Base-by-base conservation (phyloP, 2,113 vertebrate species). In the Sigmodon hispidus region DNA sequence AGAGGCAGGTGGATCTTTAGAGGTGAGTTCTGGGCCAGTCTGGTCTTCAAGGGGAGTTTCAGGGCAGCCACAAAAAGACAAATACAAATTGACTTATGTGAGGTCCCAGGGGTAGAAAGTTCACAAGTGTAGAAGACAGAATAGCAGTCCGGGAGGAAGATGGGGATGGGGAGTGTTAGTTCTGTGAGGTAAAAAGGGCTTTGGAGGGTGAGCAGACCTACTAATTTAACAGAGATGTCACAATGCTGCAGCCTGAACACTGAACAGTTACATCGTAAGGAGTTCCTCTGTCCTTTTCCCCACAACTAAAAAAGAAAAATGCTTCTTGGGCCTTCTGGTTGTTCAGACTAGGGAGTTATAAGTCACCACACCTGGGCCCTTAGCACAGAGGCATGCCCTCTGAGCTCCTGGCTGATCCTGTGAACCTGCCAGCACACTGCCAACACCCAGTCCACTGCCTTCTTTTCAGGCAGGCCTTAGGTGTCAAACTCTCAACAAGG, bases 371-470 rank as follows among this genome's bases (percentile, higher is more conserved):
- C 48, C 3, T 17, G 15, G 63, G 19, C 29, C 5, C 43, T 22
- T 13, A 59, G 10, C 77, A 22, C 87, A 45, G 52, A 59, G 77
- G 34, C 52, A 61, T 63, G 75, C 24, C 15, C 50, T 13, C 69
- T 6, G 36, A 90, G 17, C 29, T 52, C 36, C 48, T 5, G 12
- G 29, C 7, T n/a, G 59, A 21, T 1, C 19, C 59, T 3, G 0
- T 13, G 0, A 34, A 48, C 57, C 55, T 15, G 0, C 43, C 7
- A 36, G 50, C 0, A 31, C 55, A 52, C 52, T 16, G 0, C 40
- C 6, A 48, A 40, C 29, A 36, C 69, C 72, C 34, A 16, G 29
- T n/a, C 52, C 34, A 2, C 7, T 4, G 59, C 21, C 69, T 48
- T 75, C 43, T 9, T 5, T 84, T 73, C 22, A 55, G 86, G 17